A percentile compares a stretch with the other conserved stretches of the same genome.
phyloP scores from a whole-genome alignment of 2,797 vertebrate genomes.

The Xiphorhynchus erythropygius region DNA sequence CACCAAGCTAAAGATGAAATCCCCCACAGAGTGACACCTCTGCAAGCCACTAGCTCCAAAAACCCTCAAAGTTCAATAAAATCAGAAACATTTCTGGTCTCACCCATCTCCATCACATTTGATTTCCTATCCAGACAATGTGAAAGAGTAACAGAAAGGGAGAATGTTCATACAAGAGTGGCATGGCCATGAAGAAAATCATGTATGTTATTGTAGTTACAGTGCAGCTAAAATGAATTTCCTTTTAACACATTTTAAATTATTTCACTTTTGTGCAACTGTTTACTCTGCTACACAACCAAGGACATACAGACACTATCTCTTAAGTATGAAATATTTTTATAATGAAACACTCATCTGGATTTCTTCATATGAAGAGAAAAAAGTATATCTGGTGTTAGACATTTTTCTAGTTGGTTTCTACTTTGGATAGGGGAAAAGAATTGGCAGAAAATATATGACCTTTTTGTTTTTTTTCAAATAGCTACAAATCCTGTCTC shows the following conservation, averaged over 20 bases:
- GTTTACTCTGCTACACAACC: conserved; percentile 27
- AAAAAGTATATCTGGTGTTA: conserved; percentile 23
- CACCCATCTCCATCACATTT: not conserved
- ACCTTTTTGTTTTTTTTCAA: not conserved
- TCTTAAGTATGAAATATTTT: conserved; percentile 47
- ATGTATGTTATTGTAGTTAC: conserved; percentile 39
- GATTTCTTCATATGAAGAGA: conserved; percentile 27
- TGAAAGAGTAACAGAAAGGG: conserved; percentile 9
- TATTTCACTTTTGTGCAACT: conserved; percentile 36
- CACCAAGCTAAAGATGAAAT: not conserved
- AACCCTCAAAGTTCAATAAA: not conserved
- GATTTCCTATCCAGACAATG: conserved; percentile 32
- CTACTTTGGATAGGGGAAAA: conserved; percentile 4
- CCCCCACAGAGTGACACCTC: not conserved
- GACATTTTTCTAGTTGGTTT: conserved; percentile 47
- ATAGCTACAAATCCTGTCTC: not conserved
- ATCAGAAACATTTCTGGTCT: conserved; percentile 1
- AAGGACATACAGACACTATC: conserved; percentile 26
- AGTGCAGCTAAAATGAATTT: conserved; percentile 34
- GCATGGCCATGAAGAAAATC: not conserved
- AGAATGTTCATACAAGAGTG: conserved; percentile 21
- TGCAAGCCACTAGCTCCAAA: not conserved
- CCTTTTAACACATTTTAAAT: conserved; percentile 58
- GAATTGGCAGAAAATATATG: conserved; percentile 31
- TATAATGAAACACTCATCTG: conserved; percentile 61